Conservation (phyloP, 2,888 invertebrate genomes). For the Nomada hirtipes region DNA sequence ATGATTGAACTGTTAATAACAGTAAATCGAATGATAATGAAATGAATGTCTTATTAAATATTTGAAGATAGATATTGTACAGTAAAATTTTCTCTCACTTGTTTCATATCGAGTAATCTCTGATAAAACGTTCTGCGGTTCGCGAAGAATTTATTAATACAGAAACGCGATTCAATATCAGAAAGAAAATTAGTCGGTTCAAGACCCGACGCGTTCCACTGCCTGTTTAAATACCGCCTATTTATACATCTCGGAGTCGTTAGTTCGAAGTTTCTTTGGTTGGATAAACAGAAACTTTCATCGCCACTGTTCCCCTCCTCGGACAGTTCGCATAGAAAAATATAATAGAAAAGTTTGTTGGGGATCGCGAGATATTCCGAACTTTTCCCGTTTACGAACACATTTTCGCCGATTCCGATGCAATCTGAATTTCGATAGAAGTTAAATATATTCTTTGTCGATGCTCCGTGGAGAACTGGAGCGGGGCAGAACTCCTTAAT, state of each 20-base stretch:
- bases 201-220: conserved; percentile 3
- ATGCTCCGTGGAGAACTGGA: too few relatives aligned
- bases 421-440: not conserved
- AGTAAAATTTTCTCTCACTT: too few relatives aligned
- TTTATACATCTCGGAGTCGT: conserved; percentile 28
- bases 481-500: too few relatives aligned
- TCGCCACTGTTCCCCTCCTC: not conserved
- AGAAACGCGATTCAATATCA: conserved; percentile 23
- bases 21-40: too few relatives aligned
- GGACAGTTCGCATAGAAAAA: conserved; percentile 13
- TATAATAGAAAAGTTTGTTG: conserved; percentile 31
- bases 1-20: too few relatives aligned
- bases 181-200: conserved; percentile 2
- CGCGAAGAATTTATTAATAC: conserved; percentile 16
- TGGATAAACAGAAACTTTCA: conserved; percentile 48
- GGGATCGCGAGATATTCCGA: conserved; percentile 2
- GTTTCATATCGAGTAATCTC: not conserved
- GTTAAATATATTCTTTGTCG: not conserved
- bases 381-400: not conserved
- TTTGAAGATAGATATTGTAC: too few relatives aligned
- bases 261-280: conserved; percentile 27
- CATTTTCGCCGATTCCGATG: not conserved
- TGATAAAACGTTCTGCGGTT: not conserved
- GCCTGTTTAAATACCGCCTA: conserved; percentile 37
- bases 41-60: too few relatives aligned